Conservation (phyloP, 2,113 vertebrate species). For the Isurus oxyrinchus region DNA sequence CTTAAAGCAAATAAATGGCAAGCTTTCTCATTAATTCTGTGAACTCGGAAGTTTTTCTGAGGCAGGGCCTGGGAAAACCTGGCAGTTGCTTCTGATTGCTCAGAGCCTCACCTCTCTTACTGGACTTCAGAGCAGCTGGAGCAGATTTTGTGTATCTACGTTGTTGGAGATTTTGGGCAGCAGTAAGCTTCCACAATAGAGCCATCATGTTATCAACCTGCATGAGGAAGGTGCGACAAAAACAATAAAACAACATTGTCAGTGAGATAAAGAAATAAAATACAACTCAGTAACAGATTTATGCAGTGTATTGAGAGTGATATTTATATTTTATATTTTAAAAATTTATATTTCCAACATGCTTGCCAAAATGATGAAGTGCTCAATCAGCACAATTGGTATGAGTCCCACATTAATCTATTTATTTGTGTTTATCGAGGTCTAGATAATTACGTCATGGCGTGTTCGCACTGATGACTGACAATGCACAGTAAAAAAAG, state of each 20-base stretch:
- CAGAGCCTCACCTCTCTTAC: conserved; percentile 59
- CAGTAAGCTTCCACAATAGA: conserved; percentile 57
- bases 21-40: neutral
- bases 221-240: neutral
- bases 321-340: too few species aligned
- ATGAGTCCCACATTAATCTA: neutral
- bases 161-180: conserved; percentile 56
- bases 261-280: neutral
- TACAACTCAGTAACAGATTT: neutral
- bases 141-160: conserved; percentile 57
- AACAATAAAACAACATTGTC: neutral
- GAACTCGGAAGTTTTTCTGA: neutral
- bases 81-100: neutral
- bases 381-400: neutral
- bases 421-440: neutral
- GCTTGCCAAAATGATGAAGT: neutral
- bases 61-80: rapidly evolving
- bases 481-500: neutral
- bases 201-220: conserved; percentile 60
- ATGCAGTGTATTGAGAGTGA: too few species aligned
- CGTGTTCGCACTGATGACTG: neutral
- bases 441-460: neutral
- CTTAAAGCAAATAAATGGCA: neutral
- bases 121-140: conserved; percentile 57
- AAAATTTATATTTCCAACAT: neutral